These are phyloP conservation scores for Fulica atra DNA, from an alignment of 2,113 vertebrate genomes.

Conservation along the genomic window DNA sequence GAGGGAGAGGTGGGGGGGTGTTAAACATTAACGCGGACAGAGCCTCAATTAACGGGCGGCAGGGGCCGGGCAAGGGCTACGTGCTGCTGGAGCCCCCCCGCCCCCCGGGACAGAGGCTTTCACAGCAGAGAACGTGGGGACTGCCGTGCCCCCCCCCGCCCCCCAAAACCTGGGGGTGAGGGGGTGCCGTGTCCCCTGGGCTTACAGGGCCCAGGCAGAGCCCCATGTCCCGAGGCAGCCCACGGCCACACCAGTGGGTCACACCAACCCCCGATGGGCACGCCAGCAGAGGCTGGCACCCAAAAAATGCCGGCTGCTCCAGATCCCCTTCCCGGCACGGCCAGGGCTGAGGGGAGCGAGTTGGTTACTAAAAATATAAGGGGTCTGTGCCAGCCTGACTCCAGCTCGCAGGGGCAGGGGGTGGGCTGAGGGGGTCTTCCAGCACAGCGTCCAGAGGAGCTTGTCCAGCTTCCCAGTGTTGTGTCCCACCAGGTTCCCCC, in stretches of 20 bases:
- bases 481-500: background rate
- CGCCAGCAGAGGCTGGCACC: fast-evolving
- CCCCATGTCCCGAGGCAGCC: background rate
- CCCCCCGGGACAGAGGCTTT: fast-evolving
- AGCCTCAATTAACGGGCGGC: background rate
- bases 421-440: background rate
- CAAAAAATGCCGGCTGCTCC: fast-evolving
- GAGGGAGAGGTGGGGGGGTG: background rate
- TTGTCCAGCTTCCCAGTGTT: background rate
- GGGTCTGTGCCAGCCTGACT: background rate
- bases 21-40: slow-evolving; percentile 60
- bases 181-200: background rate
- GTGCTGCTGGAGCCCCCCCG: background rate
- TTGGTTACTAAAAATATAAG: background rate
- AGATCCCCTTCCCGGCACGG: background rate
- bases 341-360: background rate
- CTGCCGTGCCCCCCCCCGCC: fast-evolving
- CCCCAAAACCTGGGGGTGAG: fast-evolving
- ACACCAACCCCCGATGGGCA: fast-evolving
- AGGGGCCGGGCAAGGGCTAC: background rate
- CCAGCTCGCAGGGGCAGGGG: fast-evolving
- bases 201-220: background rate
- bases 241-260: fast-evolving
- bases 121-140: fast-evolving
- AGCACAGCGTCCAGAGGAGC: background rate